Evolutionary conservation across 2,888 invertebrate species (phyloP), one percentile per base, ranked within the genome.

Genomic region (Flexamia atlantica): DNA sequence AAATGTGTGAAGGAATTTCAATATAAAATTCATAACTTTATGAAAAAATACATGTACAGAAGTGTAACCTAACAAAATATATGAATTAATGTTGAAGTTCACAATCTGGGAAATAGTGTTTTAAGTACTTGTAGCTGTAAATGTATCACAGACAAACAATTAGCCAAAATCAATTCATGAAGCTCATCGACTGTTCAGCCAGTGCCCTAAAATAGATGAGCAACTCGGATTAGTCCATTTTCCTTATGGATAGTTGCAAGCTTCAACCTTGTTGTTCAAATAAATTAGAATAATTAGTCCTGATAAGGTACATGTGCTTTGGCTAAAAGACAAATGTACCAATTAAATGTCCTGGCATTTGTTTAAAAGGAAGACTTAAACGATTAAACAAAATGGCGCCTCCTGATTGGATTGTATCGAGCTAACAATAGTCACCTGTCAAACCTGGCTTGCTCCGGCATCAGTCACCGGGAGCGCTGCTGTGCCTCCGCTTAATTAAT

Each of bases 361-460:
- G 53, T 30, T 64, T n/a, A 64, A n/a, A 64, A 30, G 64, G 3
- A 64, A 28, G 4, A 30, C 28, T 14, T 25, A 23, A 46, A 53
- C 64, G 30, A 64, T 30, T 14, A 64, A 30, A 64, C 64, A 64
- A 64, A 64, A 64, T 64, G 64, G 64, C 14, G 64, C 17, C 64
- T 28, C 30, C 30, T 17, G 30, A 64, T 28, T 64, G 64, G 64
- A 64, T 23, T 20, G 57, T 5, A 46, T 53, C 20, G 64, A 64
- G 64, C 64, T 64, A 64, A 64, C 64, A 64, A 64, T 64, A 64
- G 64, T 25, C 64, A 64, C 64, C 64, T 64, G 64, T 64, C 64
- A 64, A 64, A 64, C 64, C 30, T 25, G 28, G 64, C 64, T 53
- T 3, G 20, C 17, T 64, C 28, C 64, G 1, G 30, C 9, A 64